These are phyloP conservation scores for Megalopta genalis DNA, from an alignment of 1,140 invertebrate species.

Conservation along the genomic window DNA sequence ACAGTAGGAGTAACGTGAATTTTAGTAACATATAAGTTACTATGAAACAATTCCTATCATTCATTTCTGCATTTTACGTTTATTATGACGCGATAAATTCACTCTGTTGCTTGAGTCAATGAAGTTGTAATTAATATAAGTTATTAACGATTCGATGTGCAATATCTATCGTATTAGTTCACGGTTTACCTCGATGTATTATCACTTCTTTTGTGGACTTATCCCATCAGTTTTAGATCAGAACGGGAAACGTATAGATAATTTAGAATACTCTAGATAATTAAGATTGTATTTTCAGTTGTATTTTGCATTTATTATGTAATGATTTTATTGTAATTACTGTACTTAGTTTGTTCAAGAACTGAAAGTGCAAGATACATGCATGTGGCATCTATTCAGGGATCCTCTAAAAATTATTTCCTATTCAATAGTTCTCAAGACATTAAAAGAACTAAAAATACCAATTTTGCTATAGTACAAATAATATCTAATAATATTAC, in stretches of 20 bases:
- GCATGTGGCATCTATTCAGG: constrained; percentile 6
- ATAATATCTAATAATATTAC: constrained; percentile 30
- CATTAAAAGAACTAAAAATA: constrained; percentile 6
- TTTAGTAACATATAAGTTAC: neutral
- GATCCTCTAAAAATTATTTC: constrained; percentile 11
- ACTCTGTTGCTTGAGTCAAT: neutral
- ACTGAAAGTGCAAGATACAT: constrained; percentile 19
- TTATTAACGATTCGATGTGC: constrained; percentile 18
- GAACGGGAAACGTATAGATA: neutral
- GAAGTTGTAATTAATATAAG: constrained; percentile 12
- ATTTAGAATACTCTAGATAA: neutral
- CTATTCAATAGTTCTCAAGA: neutral
- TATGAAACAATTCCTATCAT: neutral
- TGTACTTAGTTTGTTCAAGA: constrained; percentile 52
- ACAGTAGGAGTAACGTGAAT: neutral
- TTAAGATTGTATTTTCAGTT: neutral
- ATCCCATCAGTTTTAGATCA: neutral
- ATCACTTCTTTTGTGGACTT: constrained; percentile 23
- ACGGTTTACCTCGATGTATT: constrained; percentile 2
- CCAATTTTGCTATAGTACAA: constrained; percentile 31
- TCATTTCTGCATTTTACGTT: neutral
- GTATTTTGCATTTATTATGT: constrained; percentile 33
- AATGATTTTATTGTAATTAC: constrained; percentile 33
- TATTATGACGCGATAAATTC: neutral
- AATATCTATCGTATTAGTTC: constrained; percentile 35